These are phyloP conservation scores for Actenoides lindsayi DNA, from an alignment of 2,113 vertebrate species.

Conservation along the genomic window DNA sequence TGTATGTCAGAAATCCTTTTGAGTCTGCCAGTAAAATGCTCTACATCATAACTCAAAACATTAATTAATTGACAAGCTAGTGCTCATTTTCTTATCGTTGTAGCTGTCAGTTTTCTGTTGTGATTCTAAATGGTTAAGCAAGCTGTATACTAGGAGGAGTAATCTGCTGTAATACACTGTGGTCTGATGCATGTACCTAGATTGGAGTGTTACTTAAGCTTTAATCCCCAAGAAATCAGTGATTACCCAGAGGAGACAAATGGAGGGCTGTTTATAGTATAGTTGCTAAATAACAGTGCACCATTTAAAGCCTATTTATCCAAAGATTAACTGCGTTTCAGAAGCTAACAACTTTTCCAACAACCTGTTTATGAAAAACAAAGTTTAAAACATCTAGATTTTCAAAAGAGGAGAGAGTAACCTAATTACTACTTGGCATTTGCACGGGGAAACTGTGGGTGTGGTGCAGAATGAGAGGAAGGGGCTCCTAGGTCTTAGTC, in stretches of 20 bases:
- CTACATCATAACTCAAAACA: not conserved
- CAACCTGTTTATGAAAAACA: not conserved
- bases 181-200: slow-evolving; percentile 55
- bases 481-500: not conserved
- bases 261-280: slow-evolving; percentile 49
- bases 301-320: slow-evolving; percentile 13
- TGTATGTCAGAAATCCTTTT: not conserved
- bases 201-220: slow-evolving; percentile 67
- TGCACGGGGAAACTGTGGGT: not conserved
- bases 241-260: slow-evolving; percentile 59
- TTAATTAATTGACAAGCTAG: not conserved
- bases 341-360: not conserved
- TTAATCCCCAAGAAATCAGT: slow-evolving; percentile 66
- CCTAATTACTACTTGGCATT: not conserved
- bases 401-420: not conserved
- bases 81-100: not conserved
- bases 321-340: slow-evolving; percentile 18
- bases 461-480: not conserved
- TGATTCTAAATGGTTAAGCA: slow-evolving; percentile 58
- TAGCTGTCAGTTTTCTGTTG: not conserved
- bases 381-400: not conserved
- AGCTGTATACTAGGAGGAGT: not conserved
- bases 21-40: not conserved
- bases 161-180: slow-evolving; percentile 49
- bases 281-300: slow-evolving; percentile 26